phyloP scores from a whole-genome alignment of 2,888 invertebrate genomes.

The Caenorhabditis sulstoni region DNA sequence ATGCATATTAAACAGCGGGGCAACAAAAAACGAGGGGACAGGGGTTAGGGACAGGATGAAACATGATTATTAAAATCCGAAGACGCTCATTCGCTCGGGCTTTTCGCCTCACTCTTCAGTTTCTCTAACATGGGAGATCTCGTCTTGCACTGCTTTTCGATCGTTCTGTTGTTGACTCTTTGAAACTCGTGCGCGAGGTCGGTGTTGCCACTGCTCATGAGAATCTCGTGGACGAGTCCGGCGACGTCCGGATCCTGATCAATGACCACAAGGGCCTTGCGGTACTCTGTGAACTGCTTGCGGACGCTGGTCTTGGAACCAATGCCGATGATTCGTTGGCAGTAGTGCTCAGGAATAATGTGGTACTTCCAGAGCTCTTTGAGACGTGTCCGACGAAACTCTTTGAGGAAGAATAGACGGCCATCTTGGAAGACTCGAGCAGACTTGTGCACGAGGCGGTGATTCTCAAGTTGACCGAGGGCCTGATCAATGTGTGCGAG shows the following conservation, averaged over 20 bases:
- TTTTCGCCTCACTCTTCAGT: background rate
- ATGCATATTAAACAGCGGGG: too few species aligned
- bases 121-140: background rate
- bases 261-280: background rate
- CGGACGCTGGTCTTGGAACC: background rate
- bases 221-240: conserved; percentile 1
- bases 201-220: background rate
- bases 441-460: background rate
- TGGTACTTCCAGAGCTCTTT: conserved; percentile 16
- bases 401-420: conserved; percentile 4
- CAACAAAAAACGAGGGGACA: too few species aligned
- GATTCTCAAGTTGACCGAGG: background rate
- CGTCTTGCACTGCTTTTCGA: background rate
- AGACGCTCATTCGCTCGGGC: too few species aligned
- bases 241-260: background rate
- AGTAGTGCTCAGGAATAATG: conserved; percentile 26
- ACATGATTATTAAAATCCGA: background rate
- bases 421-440: background rate
- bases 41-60: too few species aligned
- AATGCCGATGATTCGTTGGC: conserved; percentile 5
- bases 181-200: conserved; percentile 4
- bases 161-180: too few species aligned
- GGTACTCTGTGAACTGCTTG: conserved; percentile 1
- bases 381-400: conserved; percentile 7
- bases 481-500: background rate